phyloP scores from a whole-genome alignment of 2,888 invertebrate species.

The Camptogramma bilineatum region DNA sequence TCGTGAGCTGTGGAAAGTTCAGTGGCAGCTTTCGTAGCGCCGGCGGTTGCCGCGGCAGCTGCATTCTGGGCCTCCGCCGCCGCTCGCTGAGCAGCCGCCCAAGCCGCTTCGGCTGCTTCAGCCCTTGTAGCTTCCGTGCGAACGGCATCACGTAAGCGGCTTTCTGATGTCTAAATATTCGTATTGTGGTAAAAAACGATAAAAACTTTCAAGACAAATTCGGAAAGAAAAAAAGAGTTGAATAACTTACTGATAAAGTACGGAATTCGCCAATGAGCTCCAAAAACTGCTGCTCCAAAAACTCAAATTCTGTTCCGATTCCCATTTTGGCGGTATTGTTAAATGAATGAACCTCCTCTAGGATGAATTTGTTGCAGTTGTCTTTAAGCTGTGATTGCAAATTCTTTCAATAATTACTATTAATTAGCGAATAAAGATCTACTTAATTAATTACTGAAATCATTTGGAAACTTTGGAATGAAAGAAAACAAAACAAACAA shows the following conservation, averaged over 20 bases:
- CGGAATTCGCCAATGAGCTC: conserved; percentile 72
- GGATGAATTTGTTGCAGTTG: too few relatives aligned
- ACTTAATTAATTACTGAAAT: too few relatives aligned
- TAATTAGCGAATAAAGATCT: too few relatives aligned
- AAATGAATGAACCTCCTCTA: background rate
- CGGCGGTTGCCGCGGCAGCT: conserved; percentile 68
- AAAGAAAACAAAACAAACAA: background rate
- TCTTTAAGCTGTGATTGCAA: too few relatives aligned
- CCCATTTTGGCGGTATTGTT: conserved; percentile 36
- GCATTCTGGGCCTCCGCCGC: conserved; percentile 66
- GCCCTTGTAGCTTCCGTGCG: conserved; percentile 67
- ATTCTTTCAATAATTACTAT: too few relatives aligned
- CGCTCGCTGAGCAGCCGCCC: conserved; percentile 62
- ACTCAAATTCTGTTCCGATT: conserved; percentile 64
- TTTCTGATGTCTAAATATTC: conserved; percentile 62
- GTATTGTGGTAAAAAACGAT: background rate
- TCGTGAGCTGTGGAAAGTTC: conserved; percentile 63
- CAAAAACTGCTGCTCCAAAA: conserved; percentile 70
- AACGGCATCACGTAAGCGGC: conserved; percentile 66
- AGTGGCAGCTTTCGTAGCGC: conserved; percentile 63
- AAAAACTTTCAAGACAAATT: too few relatives aligned
- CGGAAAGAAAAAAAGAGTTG: background rate
- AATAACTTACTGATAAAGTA: conserved; percentile 61
- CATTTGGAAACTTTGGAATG: background rate
- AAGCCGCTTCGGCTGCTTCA: conserved; percentile 67